Conservation (phyloP, 2,113 vertebrate species). For the Eurypyga helias region DNA sequence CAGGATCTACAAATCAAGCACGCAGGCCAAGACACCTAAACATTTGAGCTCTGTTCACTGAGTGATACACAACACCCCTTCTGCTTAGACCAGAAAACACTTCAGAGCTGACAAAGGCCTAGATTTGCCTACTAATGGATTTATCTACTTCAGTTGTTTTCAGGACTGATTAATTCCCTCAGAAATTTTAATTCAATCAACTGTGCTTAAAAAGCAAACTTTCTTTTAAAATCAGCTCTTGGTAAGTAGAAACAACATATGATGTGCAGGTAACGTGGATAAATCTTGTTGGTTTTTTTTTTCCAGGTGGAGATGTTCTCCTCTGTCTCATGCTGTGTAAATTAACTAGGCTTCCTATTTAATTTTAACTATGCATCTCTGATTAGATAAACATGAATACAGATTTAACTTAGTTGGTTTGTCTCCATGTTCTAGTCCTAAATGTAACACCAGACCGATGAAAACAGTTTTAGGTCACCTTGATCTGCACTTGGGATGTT, state of each 20-base stretch:
- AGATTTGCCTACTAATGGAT: not conserved
- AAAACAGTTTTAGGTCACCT: not conserved
- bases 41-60: not conserved
- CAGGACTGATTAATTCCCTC: not conserved
- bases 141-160: not conserved
- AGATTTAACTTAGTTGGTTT: not conserved
- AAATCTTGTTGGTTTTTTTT: not conserved
- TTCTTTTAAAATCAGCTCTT: not conserved
- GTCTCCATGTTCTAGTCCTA: not conserved
- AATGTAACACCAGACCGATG: not conserved
- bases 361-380: not conserved
- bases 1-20: not conserved
- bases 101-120: not conserved
- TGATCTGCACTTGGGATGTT: not conserved
- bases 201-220: not conserved
- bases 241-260: not conserved
- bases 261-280: not conserved
- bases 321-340: not conserved
- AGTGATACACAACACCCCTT: not conserved
- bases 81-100: not conserved
- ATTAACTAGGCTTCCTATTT: not conserved
- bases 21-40: not conserved
- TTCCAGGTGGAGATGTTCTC: not conserved
- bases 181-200: not conserved
- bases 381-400: not conserved